A percentile compares a stretch with the other conserved stretches of the same genome.
Conservation (phyloP, 1,140 invertebrate species). For the Triops cancriformis region DNA sequence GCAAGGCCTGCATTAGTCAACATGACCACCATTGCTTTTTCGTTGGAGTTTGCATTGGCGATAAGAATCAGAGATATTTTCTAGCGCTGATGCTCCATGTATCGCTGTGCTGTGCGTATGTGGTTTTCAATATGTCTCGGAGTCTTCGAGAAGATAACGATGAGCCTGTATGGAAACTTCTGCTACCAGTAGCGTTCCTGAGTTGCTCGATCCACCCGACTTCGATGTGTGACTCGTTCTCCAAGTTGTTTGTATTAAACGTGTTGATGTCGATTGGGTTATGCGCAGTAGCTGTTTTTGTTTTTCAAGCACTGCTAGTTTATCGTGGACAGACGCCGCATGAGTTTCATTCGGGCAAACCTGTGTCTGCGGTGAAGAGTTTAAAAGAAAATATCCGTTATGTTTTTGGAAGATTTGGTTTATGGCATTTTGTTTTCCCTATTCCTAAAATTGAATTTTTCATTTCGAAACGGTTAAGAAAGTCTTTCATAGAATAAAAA, state of each 20-base stretch:
- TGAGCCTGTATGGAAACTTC: background rate
- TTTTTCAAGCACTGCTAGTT: constrained; percentile 16
- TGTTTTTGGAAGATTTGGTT: background rate
- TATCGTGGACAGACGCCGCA: constrained; percentile 15
- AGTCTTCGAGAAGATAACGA: background rate
- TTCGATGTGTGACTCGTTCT: background rate
- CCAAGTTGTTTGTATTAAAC: constrained; percentile 22
- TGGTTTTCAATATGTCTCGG: constrained; percentile 1
- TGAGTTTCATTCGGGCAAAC: constrained; percentile 20
- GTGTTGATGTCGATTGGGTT: background rate
- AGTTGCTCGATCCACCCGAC: background rate
- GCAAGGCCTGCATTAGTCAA: constrained; percentile 16
- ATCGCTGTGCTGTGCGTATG: constrained; percentile 15
- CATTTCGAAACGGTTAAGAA: background rate
- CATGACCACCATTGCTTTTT: constrained; percentile 28
- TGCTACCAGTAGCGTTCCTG: constrained; percentile 1
- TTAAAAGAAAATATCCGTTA: background rate
- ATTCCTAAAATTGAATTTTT: background rate
- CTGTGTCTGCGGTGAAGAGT: background rate
- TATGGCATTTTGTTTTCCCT: constrained; percentile 15
- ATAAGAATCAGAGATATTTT: constrained; percentile 25
- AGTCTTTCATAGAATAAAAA: background rate
- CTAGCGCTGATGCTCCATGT: constrained; percentile 20
- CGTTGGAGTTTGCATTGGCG: constrained; percentile 21
- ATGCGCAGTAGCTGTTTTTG: constrained; percentile 16